Percentiles rank a stretch among this genome's conserved stretches.
phyloP scores from a whole-genome alignment of 2,113 vertebrate species.

The Nothoprocta perdicaria region DNA sequence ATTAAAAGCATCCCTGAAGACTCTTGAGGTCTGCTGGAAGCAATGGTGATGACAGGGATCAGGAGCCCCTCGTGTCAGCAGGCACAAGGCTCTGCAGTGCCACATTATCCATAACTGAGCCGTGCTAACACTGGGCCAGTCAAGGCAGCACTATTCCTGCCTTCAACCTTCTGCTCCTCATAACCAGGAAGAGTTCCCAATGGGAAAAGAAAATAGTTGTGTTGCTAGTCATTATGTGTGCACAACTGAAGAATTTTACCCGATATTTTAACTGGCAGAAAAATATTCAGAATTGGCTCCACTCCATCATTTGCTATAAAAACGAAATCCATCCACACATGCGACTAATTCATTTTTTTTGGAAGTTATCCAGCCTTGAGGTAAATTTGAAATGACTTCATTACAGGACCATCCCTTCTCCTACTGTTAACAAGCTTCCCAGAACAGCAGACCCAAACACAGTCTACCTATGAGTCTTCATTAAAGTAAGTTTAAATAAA shows the following conservation, averaged over 20 bases:
- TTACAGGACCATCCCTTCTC: slow-evolving; percentile 18
- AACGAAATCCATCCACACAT: slow-evolving; percentile 59
- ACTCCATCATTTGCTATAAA: slow-evolving; percentile 58
- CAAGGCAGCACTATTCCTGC: slow-evolving; percentile 10
- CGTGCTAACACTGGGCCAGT: background rate
- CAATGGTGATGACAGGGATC: background rate
- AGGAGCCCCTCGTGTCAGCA: background rate
- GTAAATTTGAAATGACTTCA: slow-evolving; percentile 65
- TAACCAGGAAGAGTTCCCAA: slow-evolving; percentile 37
- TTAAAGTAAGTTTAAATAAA: slow-evolving; percentile 68
- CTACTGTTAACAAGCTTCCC: slow-evolving; percentile 43
- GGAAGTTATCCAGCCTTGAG: slow-evolving; percentile 24
- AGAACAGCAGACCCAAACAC: slow-evolving; percentile 55
- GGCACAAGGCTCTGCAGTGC: background rate
- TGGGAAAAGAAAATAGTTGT: slow-evolving; percentile 1
- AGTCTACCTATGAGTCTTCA: slow-evolving; percentile 57
- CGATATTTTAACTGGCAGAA: slow-evolving; percentile 66
- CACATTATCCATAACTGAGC: background rate
- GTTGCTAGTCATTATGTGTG: slow-evolving; percentile 21
- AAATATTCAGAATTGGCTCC: slow-evolving; percentile 29
- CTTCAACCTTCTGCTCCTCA: slow-evolving; percentile 3
- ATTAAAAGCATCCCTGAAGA: background rate
- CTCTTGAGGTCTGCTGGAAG: background rate
- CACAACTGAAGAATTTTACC: slow-evolving; percentile 6
- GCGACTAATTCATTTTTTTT: slow-evolving; percentile 61